Conservation (phyloP, 2,888 invertebrate species). For the Caenorhabditis becei region DNA sequence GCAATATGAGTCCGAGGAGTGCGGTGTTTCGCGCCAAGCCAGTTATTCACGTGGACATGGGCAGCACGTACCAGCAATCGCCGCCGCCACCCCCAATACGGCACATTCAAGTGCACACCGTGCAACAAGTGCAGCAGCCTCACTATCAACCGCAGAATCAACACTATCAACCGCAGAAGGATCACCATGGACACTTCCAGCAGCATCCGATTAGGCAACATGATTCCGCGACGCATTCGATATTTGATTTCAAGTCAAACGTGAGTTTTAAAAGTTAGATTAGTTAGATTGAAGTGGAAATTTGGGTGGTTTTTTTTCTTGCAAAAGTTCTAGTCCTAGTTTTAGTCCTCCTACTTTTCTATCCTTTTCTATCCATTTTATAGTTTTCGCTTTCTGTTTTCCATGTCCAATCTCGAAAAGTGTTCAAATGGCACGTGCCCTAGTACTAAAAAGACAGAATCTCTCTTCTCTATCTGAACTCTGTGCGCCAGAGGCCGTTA, state of each 20-base stretch:
- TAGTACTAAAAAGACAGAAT: background rate
- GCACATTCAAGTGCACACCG: slow-evolving; percentile 56
- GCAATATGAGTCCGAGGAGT: slow-evolving; percentile 76
- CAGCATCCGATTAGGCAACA: slow-evolving; percentile 37
- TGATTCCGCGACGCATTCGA: slow-evolving; percentile 57
- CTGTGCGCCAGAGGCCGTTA: slow-evolving; percentile 9
- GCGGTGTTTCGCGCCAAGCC: slow-evolving; percentile 80
- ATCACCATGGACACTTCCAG: background rate
- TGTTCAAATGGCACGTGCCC: background rate
- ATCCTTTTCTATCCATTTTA: too few relatives aligned
- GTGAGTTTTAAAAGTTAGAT: slow-evolving; percentile 42
- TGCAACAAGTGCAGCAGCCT: slow-evolving; percentile 26
- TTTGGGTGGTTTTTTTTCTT: too few relatives aligned
- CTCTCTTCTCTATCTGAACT: background rate
- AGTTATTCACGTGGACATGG: slow-evolving; percentile 78
- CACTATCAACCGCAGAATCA: slow-evolving; percentile 2
- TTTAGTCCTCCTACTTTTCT: too few relatives aligned
- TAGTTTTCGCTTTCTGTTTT: too few relatives aligned
- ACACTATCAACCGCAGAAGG: too few relatives aligned
- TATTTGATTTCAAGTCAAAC: slow-evolving; percentile 63
- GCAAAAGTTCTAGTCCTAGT: too few relatives aligned
- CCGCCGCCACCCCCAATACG: slow-evolving; percentile 50
- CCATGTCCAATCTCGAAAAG: background rate
- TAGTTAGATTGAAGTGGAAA: too few relatives aligned
- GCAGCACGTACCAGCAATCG: slow-evolving; percentile 46